phyloP scores from a whole-genome alignment of 2,888 invertebrate genomes.

The Hecatera dysodea region DNA sequence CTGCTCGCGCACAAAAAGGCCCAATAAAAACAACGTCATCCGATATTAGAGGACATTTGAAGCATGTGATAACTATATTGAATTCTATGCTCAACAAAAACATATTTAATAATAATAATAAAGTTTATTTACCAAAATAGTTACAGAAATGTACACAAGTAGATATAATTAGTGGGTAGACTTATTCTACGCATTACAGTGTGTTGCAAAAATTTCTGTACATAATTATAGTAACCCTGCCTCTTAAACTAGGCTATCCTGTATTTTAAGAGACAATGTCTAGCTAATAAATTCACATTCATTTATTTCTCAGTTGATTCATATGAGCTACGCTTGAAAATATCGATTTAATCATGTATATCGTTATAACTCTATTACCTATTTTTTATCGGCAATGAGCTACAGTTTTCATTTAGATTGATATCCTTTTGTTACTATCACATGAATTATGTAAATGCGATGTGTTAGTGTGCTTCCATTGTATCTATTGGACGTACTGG shows the following conservation, averaged over 20 bases:
- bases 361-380: neutral
- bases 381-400: neutral
- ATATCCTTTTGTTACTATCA: slow-evolving; percentile 9
- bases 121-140: too few relatives aligned
- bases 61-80: slow-evolving; percentile 17
- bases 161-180: too few relatives aligned
- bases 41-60: slow-evolving; percentile 11
- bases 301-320: neutral
- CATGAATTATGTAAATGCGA: neutral
- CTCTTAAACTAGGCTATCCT: too few relatives aligned
- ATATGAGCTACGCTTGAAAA: neutral
- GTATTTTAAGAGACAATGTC: too few relatives aligned
- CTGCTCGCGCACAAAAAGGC: slow-evolving; percentile 17
- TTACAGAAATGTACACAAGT: too few relatives aligned
- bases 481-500: neutral
- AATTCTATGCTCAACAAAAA: neutral
- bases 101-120: too few relatives aligned
- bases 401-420: slow-evolving; percentile 1
- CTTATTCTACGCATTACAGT: too few relatives aligned
- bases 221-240: too few relatives aligned
- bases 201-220: too few relatives aligned
- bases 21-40: slow-evolving; percentile 40
- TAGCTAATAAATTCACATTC: too few relatives aligned
- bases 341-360: neutral
- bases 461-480: neutral